Evolutionary conservation across 2,797 vertebrate species (phyloP), one percentile per base, ranked within the genome.

Genomic region (Hydrophis major): DNA sequence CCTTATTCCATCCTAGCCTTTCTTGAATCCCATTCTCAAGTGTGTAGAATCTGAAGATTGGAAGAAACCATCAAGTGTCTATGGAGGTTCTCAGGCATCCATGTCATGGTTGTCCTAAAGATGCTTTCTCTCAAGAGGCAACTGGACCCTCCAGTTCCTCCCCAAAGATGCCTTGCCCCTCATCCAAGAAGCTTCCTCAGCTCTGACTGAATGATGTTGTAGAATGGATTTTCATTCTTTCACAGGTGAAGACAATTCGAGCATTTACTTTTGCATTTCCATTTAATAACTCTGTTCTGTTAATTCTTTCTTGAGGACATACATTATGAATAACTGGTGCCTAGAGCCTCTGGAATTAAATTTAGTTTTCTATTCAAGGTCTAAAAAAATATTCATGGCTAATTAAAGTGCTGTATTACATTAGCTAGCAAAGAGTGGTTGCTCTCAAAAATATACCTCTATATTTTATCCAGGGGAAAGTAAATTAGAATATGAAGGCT

Each of bases 241-340:
- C 90, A 93, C 37, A 93, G 25, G 10, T 37, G 96, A 96, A 96
- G 92, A 91, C 56, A 97, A 88, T 94, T 94, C 90, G 94, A 92
- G 57, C 83, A 89, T 94, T 94, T 94, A 55, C 90, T 0, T 93
- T 89, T 95, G 93, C 18, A 90, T 95, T 97, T 96, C 20, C 95
- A 94, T 97, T 95, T 94, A 96, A 95, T 59, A 89, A 94, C 14
- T 94, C 47, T 8, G 5, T 89, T 94, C 59, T 28, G 90, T 95
- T 93, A 95, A 96, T 95, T 6, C 61, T 96, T 96, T 95, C 55
- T 90, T 56, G 55, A 91, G 74, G 61, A 93, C 50, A 90, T 94
- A 92, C 78, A 0, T 92, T 93, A 91, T 16, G 63, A 53, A 5
- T 86, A 95, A 94, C 90, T 88, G 6, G 3, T 63, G 87, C 93